Base-by-base conservation (phyloP, 2,888 invertebrate species). In the Drosophila meridiana region DNA sequence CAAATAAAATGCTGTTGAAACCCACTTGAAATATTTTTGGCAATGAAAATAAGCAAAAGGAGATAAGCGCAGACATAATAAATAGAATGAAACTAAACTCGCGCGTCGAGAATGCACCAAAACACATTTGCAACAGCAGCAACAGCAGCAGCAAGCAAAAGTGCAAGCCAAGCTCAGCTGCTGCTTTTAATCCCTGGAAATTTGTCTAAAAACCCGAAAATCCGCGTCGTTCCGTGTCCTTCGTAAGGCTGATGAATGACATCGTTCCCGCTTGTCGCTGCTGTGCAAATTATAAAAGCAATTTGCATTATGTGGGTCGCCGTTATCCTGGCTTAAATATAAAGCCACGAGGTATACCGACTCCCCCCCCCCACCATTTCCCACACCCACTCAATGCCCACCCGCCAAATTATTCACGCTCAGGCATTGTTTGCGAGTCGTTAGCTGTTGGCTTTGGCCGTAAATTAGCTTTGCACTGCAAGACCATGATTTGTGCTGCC, bases 211-310 rank as follows among this genome's bases (percentile, higher is more conserved):
- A 78, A 69, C 60, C 55, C 57, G 52, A 63, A 72, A 70, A 64
- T 59, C 65, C 74, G 63, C 73, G 81, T 59, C 38, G 42, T 66
- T 69, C 32, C 57, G 58, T 57, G 55, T 73, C 69, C 78, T 67
- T 57, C 62, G 69, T 72, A 82, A 85, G 78, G 77, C 85, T 85
- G 89, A 85, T 87, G 85, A 87, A 85, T 85, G 82, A 82, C 79
- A 59, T 47, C 69, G 60, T 61, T 58, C 58, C 36, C 60, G 40
- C 72, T 34, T 47, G 82, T 83, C 63, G 56, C 45, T 66, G 69
- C 85, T 83, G 87, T 91, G 89, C 86, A 91, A 90, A 92, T 91
- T 92, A 90, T 91, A 89, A 90, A 70, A 83, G 92, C 91, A 90
- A 91, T 91, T 91, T 91, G 86, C 91, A 88, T 84, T 84, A 84